Evolutionary conservation across 2,888 invertebrate genomes (phyloP).

Genomic region (Serripes groenlandicus): DNA sequence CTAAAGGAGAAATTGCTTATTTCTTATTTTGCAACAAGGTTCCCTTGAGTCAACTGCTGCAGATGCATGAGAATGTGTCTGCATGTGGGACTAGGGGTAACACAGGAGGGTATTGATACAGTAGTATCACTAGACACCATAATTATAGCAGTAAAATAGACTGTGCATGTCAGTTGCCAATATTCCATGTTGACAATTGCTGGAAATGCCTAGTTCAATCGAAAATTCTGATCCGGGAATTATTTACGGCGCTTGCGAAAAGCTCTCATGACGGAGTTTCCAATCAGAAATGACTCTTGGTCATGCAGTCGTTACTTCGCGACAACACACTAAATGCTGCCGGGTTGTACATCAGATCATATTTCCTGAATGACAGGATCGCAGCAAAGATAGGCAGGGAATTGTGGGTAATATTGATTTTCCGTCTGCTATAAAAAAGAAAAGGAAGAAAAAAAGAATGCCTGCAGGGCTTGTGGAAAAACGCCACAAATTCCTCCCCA

Average conservation of each 20-base stretch:
- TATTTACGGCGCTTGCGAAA: constrained; percentile 20
- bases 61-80: neutral
- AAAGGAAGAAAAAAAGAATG: no score
- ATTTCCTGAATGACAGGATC: constrained; percentile 23
- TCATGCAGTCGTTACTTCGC: constrained; percentile 10
- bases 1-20: neutral
- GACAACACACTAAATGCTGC: constrained; percentile 2
- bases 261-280: constrained; percentile 6
- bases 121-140: neutral
- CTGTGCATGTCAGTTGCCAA: constrained; percentile 23
- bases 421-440: neutral
- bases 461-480: neutral
- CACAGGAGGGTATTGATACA: no score
- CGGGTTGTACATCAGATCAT: constrained; percentile 14
- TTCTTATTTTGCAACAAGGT: neutral
- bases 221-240: constrained; percentile 18
- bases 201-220: neutral
- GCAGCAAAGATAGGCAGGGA: constrained; percentile 9
- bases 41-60: neutral
- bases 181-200: constrained; percentile 1
- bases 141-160: neutral
- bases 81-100: no score
- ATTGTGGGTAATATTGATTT: constrained; percentile 22
- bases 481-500: neutral
- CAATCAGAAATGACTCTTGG: neutral